Percentiles rank a stretch among this genome's conserved stretches.
phyloP scores from a whole-genome alignment of 2,797 vertebrate genomes.

The Parotocinclus haroldoi region DNA sequence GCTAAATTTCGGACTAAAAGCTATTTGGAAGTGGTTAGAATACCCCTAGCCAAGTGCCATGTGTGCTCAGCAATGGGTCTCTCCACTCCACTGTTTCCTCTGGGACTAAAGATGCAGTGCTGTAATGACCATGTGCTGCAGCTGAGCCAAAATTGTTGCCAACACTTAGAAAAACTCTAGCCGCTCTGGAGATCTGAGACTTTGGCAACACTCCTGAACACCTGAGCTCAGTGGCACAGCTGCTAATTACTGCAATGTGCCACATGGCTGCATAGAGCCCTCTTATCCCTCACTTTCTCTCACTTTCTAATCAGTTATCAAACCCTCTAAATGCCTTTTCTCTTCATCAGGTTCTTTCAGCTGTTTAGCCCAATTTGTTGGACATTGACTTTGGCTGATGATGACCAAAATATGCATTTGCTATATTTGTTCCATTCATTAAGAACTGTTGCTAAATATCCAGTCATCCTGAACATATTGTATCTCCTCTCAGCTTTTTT shows the following conservation, averaged over 20 bases:
- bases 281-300: conserved; percentile 26
- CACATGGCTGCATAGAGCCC: conserved; percentile 31
- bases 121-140: conserved; percentile 9
- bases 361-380: conserved; percentile 50
- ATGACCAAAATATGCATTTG: conserved; percentile 32
- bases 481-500: background rate
- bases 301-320: conserved; percentile 61
- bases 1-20: too few species aligned
- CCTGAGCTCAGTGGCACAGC: conserved; percentile 62
- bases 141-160: conserved; percentile 19
- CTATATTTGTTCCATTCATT: conserved; percentile 49
- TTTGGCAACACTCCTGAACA: conserved; percentile 42
- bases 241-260: conserved; percentile 63
- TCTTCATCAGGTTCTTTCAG: conserved; percentile 53
- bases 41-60: conserved; percentile 9
- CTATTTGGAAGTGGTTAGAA: conserved; percentile 5
- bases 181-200: conserved; percentile 25
- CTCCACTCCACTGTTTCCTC: conserved; percentile 12
- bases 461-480: conserved; percentile 1
- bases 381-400: conserved; percentile 43
- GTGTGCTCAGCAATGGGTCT: background rate
- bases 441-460: conserved; percentile 9
- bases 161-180: conserved; percentile 27
- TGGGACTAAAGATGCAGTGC: conserved; percentile 11
- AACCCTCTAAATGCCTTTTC: conserved; percentile 48